These are phyloP conservation scores for Caretta caretta DNA, from an alignment of 2,113 vertebrate genomes.

Conservation along the genomic window DNA sequence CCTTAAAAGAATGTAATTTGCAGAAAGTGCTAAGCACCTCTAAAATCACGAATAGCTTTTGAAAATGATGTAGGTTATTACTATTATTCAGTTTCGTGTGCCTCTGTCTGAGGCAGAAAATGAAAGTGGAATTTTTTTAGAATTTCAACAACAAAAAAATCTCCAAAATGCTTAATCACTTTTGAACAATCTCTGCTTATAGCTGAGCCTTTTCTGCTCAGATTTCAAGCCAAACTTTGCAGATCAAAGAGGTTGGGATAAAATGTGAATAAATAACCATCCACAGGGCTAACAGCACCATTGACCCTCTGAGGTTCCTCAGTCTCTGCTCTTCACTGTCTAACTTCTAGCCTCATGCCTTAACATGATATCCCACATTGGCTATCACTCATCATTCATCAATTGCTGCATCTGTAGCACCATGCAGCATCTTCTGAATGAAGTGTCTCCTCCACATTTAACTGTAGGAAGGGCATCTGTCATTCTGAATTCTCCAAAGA, in stretches of 20 bases:
- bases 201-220: background rate
- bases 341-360: accelerated
- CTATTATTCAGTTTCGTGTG: background rate
- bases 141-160: background rate
- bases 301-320: background rate
- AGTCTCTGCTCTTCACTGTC: background rate
- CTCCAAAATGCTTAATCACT: background rate
- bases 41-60: background rate
- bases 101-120: background rate
- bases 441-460: background rate
- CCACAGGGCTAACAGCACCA: background rate
- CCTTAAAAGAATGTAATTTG: background rate
- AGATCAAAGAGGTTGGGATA: background rate
- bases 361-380: background rate
- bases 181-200: background rate
- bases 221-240: background rate
- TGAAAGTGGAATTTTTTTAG: background rate
- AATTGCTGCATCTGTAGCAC: accelerated
- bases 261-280: background rate
- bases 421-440: background rate
- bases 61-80: background rate
- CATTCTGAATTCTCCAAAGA: background rate
- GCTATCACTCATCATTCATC: background rate
- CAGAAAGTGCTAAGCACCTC: background rate
- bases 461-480: background rate